Conservation (phyloP, 2,113 vertebrate genomes). For the Cercopithecus mona region DNA sequence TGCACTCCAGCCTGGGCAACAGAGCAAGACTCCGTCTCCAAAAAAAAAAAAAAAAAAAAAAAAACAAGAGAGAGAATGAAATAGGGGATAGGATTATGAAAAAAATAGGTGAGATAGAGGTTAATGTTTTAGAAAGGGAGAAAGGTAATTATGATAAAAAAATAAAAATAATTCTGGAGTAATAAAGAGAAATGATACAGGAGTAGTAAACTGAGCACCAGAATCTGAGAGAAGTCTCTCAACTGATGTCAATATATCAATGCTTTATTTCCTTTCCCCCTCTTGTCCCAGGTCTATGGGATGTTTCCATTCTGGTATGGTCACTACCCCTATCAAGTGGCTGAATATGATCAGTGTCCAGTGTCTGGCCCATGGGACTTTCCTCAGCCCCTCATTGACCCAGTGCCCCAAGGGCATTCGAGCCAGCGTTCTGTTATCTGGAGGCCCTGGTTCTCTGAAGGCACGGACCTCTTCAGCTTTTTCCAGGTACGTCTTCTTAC, state of each 20-base stretch:
- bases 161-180: not conserved
- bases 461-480: conserved; percentile 3
- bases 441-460: not conserved
- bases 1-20: no score
- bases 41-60: not conserved
- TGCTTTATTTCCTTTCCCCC: not conserved
- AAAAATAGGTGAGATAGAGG: not conserved
- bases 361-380: not conserved
- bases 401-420: not conserved
- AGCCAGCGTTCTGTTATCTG: not conserved
- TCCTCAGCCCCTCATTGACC: not conserved
- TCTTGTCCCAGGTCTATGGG: conserved; percentile 22
- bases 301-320: conserved; percentile 56
- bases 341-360: conserved; percentile 53
- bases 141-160: not conserved
- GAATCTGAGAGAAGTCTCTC: not conserved
- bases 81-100: not conserved
- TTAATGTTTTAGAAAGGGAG: not conserved
- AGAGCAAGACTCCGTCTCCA: no score
- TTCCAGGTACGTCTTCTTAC: conserved; percentile 25
- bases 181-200: not conserved
- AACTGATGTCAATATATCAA: not conserved
- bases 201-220: not conserved
- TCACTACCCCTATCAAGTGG: conserved; percentile 44
- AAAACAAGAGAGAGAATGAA: not conserved